Base-by-base conservation (phyloP, 1,140 invertebrate genomes). In the Palaemon carinicauda region DNA sequence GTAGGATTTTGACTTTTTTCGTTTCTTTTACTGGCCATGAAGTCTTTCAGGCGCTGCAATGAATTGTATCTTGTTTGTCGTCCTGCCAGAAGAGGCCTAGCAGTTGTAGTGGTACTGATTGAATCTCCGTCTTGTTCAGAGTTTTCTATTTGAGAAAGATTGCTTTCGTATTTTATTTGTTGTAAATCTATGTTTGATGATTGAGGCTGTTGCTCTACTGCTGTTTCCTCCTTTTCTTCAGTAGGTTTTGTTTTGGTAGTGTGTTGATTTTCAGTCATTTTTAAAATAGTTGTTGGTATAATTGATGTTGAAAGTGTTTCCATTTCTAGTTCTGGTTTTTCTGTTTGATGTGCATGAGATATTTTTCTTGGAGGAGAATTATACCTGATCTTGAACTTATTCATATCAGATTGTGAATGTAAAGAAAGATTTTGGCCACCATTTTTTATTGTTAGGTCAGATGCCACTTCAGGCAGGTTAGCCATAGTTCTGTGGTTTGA, bases 401-500 rank as follows among this genome's bases (percentile, higher is more conserved):
- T 41, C 9, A 17, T 29, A 29, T n/a, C 53, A 4, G 17, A n/a
- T n/a, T 54, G 65, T 54, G 56, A 19, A n/a, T 54, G 41, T 33
- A 73, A 31, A 9, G 65, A n/a, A 19, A 51, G 41, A 74, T 33
- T 54, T 33, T 52, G 24, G 15, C 19, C 21, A 24, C 15, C 17
- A 33, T 29, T 24, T 1, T 82, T 21, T 15, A 19, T 52, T 3
- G 10, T 24, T 9, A 65, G 53, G 17, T 31, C 80, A 4, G 41
- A 69, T 12, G 69, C 24, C 24, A 85, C 33, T 52, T 85, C 31
- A 4, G 74, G 83, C 27, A 77, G 83, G 60, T 33, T 85, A 1
- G 12, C 27, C 17, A 85, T 79, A 1, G 75, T 85, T 50, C 75
- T 53, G 56, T 85, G 73, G 60, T 85, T 85, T 56, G 27, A 71